Evolutionary conservation across 1,140 invertebrate genomes (phyloP).

Genomic region (Cydia pomonella): DNA sequence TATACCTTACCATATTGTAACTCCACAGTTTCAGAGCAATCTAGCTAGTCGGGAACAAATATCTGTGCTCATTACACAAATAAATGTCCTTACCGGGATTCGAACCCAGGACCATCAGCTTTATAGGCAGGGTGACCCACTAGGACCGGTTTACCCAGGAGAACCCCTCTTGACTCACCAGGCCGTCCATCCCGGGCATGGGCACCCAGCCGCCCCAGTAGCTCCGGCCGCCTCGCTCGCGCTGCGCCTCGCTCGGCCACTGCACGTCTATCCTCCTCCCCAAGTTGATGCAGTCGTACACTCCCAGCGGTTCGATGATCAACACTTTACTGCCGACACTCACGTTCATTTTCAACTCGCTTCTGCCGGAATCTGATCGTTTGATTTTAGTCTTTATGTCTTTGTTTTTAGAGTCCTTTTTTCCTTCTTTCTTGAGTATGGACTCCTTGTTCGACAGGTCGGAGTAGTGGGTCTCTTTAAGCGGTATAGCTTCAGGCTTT

Average conservation of each 20-base stretch:
- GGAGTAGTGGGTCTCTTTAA: slow-evolving; percentile 69
- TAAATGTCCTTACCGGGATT: too few species aligned
- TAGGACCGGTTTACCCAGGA: too few species aligned
- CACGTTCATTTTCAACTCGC: slow-evolving; percentile 79
- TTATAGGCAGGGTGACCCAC: too few species aligned
- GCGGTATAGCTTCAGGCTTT: slow-evolving; percentile 60
- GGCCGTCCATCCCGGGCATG: slow-evolving; percentile 93
- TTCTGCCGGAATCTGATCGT: slow-evolving; percentile 74
- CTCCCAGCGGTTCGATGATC: slow-evolving; percentile 81
- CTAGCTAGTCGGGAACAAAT: too few species aligned
- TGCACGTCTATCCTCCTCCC: slow-evolving; percentile 93
- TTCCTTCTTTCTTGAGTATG: slow-evolving; percentile 60
- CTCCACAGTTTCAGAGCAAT: too few species aligned
- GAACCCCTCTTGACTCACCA: too few species aligned
- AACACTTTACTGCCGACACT: slow-evolving; percentile 80
- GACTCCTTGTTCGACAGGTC: slow-evolving; percentile 71
- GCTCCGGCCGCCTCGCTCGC: slow-evolving; percentile 90
- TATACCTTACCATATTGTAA: too few species aligned
- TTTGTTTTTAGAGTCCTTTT: slow-evolving; percentile 67
- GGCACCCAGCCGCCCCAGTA: slow-evolving; percentile 95
- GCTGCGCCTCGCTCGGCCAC: slow-evolving; percentile 95
- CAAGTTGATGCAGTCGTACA: slow-evolving; percentile 94
- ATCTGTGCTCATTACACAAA: too few species aligned
- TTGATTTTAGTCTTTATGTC: slow-evolving; percentile 75
- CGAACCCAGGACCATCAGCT: too few species aligned